Evolutionary conservation across 2,797 vertebrate species (phyloP).

Genomic region (Sebastes matsubarae): DNA sequence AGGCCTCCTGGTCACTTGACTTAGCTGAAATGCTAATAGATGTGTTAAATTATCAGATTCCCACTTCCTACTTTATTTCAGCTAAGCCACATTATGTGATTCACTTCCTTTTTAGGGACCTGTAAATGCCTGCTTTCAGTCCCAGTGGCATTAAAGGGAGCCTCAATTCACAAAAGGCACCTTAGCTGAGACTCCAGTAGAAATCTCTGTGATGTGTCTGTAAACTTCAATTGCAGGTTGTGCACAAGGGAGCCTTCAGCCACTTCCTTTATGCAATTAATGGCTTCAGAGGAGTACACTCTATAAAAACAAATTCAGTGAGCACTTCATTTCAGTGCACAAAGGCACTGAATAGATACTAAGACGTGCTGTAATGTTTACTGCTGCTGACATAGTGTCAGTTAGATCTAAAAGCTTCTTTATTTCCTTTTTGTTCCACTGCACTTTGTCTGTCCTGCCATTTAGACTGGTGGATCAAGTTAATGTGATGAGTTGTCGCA

Average conservation of each 20-base stretch:
- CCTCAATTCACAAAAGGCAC: slow-evolving; percentile 71
- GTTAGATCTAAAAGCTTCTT: slow-evolving; percentile 67
- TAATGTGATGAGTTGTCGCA: slow-evolving; percentile 23
- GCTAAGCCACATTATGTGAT: slow-evolving; percentile 79
- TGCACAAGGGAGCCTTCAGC: slow-evolving; percentile 66
- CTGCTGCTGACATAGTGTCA: slow-evolving; percentile 47
- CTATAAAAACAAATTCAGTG: slow-evolving; percentile 59
- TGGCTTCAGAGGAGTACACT: slow-evolving; percentile 50
- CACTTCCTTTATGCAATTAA: slow-evolving; percentile 66
- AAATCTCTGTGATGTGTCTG: slow-evolving; percentile 60
- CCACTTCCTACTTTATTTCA: slow-evolving; percentile 71
- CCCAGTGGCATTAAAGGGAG: slow-evolving; percentile 65
- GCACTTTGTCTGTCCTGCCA: slow-evolving; percentile 14
- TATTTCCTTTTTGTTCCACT: slow-evolving; percentile 45
- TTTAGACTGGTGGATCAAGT: slow-evolving; percentile 1
- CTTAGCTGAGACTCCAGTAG: slow-evolving; percentile 49
- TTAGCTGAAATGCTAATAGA: slow-evolving; percentile 78
- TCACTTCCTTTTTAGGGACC: slow-evolving; percentile 66
- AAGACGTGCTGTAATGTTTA: slow-evolving; percentile 66
- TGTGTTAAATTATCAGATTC: slow-evolving; percentile 77
- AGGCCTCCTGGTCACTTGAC: slow-evolving; percentile 79
- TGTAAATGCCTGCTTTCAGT: slow-evolving; percentile 71
- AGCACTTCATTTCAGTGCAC: slow-evolving; percentile 58
- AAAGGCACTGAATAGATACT: slow-evolving; percentile 42
- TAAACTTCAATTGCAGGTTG: slow-evolving; percentile 71